Evolutionary conservation across 30 jellyfish, hydroid and myxozoan species (phyloP), one percentile per base, ranked within the genome.

Genomic region (Cassiopea andromeda): DNA sequence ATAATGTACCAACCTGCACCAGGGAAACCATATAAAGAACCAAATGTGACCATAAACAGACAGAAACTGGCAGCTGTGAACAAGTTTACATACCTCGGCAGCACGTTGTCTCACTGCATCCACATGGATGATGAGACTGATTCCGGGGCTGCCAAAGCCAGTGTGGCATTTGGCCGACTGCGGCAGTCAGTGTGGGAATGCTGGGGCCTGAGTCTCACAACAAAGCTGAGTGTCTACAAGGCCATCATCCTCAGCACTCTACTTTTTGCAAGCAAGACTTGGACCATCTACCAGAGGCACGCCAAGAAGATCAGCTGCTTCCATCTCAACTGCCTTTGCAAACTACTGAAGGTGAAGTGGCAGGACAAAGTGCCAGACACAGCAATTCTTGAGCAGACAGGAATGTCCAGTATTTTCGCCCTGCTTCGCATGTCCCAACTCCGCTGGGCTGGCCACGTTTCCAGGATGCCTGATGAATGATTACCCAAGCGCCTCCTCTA

Each of bases 251-350:
- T 66, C 45, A 66, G 19, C 75, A 66, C 19, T 3, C 75, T 74
- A 7, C 67, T 74, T 7, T 74, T 9, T 48, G 87, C 44, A 13
- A 5, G 46, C 46, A 44, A 54, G 82, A 78, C 78, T 2, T 78
- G 87, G 87, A 78, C 87, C 3, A 3, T 43, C 27, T 78, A 78
- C 87, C 87, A 78, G 87, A 82, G 78, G 5, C 87, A 78, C 68
- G 78, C 78, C 78, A 43, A 44, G 79, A 78, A 78, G 68, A 82
- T 78, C 44, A 48, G 47, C 43, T n/a, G 12, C 87, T 78, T 78
- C 12, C 87, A 78, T n/a, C 15, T 18, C 27, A 45, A 13, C 14
- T 78, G 87, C 82, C 87, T 78, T 8, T 4, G 87, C 6, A 78
- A 54, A 78, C 78, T 54, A 19, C 71, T 78, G 47, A 9, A 13